Evolutionary conservation across 2,113 vertebrate species (phyloP).

Genomic region (Collichthys lucidus): DNA sequence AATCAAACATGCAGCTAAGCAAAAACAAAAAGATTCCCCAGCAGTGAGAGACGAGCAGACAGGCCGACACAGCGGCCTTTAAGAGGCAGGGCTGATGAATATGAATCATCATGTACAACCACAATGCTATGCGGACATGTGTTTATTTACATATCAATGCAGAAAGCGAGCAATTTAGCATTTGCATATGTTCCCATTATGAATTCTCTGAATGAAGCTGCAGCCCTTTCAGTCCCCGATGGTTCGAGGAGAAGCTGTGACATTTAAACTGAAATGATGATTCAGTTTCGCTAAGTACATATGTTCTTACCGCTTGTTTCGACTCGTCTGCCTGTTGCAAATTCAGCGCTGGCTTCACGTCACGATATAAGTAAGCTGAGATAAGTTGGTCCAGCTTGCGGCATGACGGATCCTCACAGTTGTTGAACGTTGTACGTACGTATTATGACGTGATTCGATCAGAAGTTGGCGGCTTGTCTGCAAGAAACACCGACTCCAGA

Average conservation of each 20-base stretch:
- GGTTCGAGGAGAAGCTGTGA: background rate
- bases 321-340: too few species aligned
- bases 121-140: background rate
- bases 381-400: background rate
- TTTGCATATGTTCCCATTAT: conserved; percentile 23
- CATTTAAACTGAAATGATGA: too few species aligned
- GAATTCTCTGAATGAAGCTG: conserved; percentile 3
- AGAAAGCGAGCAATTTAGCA: background rate
- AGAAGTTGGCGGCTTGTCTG: too few species aligned
- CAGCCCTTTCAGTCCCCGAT: background rate
- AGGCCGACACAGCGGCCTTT: background rate
- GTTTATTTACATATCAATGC: conserved; percentile 40
- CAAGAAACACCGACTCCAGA: too few species aligned
- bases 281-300: too few species aligned
- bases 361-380: background rate
- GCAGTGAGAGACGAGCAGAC: background rate
- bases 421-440: too few species aligned
- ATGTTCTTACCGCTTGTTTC: background rate
- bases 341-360: too few species aligned
- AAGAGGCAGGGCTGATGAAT: background rate
- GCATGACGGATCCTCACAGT: too few species aligned
- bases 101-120: background rate
- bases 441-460: too few species aligned
- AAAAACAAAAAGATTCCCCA: background rate
- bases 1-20: background rate